These are phyloP conservation scores for Orientallactaga bullata DNA, from an alignment of 2,113 vertebrate species.

Conservation along the genomic window DNA sequence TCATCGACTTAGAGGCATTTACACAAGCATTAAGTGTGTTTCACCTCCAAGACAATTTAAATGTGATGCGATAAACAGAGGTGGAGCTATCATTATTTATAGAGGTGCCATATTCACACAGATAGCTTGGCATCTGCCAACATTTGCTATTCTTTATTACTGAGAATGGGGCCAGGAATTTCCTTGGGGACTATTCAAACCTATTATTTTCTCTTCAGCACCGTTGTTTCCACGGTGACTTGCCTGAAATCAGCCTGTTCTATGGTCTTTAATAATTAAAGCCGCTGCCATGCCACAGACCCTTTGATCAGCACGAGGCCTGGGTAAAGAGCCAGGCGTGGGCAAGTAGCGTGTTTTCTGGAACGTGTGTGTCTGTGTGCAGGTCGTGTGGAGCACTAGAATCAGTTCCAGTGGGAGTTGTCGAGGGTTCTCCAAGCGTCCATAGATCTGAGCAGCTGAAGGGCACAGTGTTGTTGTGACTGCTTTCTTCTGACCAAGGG, in stretches of 20 bases:
- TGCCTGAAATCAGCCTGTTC: background rate
- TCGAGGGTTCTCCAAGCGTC: background rate
- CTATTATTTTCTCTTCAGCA: background rate
- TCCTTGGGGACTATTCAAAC: background rate
- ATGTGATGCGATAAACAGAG: background rate
- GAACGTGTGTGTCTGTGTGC: background rate
- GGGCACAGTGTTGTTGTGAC: background rate
- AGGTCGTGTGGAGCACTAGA: background rate
- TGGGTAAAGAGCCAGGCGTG: background rate
- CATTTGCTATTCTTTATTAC: background rate
- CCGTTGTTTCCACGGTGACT: background rate
- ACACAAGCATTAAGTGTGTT: background rate
- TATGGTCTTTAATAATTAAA: background rate
- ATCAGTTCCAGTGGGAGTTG: background rate
- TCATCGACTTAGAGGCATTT: constrained; percentile 22
- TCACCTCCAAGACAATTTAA: constrained; percentile 16
- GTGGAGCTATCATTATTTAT: background rate
- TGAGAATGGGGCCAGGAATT: background rate
- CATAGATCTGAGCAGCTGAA: background rate
- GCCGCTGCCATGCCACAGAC: background rate
- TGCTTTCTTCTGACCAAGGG: background rate
- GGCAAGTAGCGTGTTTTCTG: background rate
- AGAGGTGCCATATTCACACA: background rate
- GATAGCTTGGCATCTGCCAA: background rate
- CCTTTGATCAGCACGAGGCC: background rate